These are phyloP conservation scores for Nymphalis io DNA, from an alignment of 1,140 invertebrate species.

Conservation along the genomic window DNA sequence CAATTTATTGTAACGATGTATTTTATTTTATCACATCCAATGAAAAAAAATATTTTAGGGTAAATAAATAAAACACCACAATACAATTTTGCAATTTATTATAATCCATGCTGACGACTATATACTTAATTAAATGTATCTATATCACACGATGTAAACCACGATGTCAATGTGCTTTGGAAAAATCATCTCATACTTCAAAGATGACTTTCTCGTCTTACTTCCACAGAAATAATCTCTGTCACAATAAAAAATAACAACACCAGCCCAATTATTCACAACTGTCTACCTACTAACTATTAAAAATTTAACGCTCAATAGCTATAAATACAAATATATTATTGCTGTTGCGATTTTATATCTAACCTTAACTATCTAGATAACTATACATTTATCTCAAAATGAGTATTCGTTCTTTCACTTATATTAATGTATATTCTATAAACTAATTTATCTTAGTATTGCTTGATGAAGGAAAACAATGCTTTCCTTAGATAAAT, in stretches of 20 bases:
- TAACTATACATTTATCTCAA: conserved; percentile 76
- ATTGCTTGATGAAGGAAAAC: conserved; percentile 77
- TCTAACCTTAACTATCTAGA: conserved; percentile 69
- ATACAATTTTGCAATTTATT: conserved; percentile 73
- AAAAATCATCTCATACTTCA: conserved; percentile 19
- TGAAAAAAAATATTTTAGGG: background rate
- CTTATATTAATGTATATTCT: conserved; percentile 66
- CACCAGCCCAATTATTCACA: conserved; percentile 76
- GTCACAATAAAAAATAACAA: conserved; percentile 76
- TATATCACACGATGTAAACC: conserved; percentile 79
- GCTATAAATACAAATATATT: conserved; percentile 80
- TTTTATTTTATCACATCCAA: background rate
- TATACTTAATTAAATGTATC: conserved; percentile 75
- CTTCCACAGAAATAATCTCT: conserved; percentile 61
- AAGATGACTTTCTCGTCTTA: conserved; percentile 25
- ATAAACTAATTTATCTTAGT: conserved; percentile 70
- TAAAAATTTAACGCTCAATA: conserved; percentile 80
- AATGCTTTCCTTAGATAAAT: conserved; percentile 62
- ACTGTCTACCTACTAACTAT: conserved; percentile 76
- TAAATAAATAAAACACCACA: conserved; percentile 39
- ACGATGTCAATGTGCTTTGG: conserved; percentile 43
- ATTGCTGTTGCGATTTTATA: conserved; percentile 77
- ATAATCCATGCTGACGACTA: conserved; percentile 77
- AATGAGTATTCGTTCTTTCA: conserved; percentile 76
- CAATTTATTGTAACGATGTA: too few relatives aligned